Evolutionary conservation across 2,113 vertebrate species (phyloP), one percentile per base, ranked within the genome.

Genomic region (Choloepus hoffmanni): DNA sequence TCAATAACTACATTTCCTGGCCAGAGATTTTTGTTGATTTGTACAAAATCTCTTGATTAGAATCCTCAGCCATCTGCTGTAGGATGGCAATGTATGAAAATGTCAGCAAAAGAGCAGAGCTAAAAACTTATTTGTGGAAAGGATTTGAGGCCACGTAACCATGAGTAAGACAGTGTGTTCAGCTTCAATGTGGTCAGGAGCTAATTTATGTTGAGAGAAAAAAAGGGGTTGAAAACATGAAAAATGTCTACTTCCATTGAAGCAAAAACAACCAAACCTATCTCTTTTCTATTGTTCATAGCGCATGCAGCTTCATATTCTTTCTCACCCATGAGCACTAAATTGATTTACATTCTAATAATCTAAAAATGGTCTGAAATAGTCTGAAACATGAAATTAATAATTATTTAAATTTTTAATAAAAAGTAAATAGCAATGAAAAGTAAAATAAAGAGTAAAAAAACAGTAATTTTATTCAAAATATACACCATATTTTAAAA

Each of bases 41-140:
- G 63, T 94, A 94, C 83, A 96, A 97, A 97, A 96, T 97, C 76
- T 89, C 85, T 97, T 97, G 72, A 97, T 98, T 97, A 97, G 74
- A 86, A 74, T 95, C 50, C 96, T 97, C 90, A 98, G 65, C 92
- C 97, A 97, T 98, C 96, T 98, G 97, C 87, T 98, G 40, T 90
- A 92, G 78, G 72, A 90, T 60, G 88, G 19, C 5, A 92, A 23
- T 6, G 7, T 92, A 89, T 94, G 87, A 97, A 98, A 88, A 95
- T 92, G 83, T 96, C 97, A 98, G 89, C 97, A 82, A 95, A 96
- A 95, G n/a, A 97, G 28, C 83, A 92, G 77, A 60, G 77, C 73
- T 92, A 58, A 85, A 96, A 74, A 78, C 48, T 50, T 95, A 60
- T 84, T 82, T 97, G 86, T 74, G 55, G 85, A 95, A 92, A 93